Conservation (phyloP, 2,113 vertebrate species). For the Mesoclemmys tuberculata region DNA sequence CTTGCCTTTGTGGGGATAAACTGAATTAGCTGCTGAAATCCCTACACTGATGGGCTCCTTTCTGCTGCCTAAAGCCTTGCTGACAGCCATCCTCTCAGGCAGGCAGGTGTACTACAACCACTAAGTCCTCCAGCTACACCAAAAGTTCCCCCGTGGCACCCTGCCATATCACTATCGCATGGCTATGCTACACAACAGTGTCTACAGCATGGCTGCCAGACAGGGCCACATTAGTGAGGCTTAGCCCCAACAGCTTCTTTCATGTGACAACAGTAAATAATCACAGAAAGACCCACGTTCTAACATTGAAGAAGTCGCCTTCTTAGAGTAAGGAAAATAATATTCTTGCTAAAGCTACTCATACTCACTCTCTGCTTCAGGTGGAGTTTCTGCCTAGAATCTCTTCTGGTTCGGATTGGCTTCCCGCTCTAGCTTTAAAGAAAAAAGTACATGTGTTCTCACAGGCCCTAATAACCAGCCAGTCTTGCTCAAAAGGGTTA, state of each 20-base stretch:
- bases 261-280: not conserved
- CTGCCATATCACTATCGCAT: not conserved
- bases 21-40: not conserved
- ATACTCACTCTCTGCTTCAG: not conserved
- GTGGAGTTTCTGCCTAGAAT: not conserved
- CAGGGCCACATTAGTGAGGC: too few species aligned
- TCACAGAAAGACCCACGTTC: not conserved
- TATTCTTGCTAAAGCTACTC: not conserved
- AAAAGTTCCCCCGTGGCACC: not conserved
- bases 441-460: not conserved
- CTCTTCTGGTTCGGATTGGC: not conserved
- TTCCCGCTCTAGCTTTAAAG: not conserved
- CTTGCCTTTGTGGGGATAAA: not conserved
- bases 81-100: not conserved
- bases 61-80: not conserved
- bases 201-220: not conserved
- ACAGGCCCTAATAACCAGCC: not conserved
- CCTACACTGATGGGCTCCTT: not conserved
- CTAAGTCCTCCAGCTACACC: not conserved
- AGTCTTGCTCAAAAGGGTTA: not conserved
- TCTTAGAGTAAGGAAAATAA: not conserved
- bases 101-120: not conserved
- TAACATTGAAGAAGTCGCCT: not conserved
- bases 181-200: not conserved
- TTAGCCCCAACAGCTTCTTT: not conserved